phyloP scores from a whole-genome alignment of 2,113 vertebrate species.

The Sceloporus tristichus region DNA sequence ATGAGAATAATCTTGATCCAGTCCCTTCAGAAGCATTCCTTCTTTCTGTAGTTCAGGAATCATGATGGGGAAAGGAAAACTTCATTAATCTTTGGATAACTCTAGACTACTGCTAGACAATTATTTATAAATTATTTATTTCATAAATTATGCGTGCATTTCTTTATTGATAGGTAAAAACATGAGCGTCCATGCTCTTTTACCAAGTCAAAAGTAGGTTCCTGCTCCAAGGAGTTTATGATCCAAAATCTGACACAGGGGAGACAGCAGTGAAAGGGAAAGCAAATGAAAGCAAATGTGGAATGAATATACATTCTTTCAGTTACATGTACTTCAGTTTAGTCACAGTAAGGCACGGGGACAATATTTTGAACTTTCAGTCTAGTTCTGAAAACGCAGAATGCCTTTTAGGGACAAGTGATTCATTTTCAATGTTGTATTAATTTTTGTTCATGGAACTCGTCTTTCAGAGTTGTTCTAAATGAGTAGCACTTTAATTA shows the following conservation, averaged over 20 bases:
- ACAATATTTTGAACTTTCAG: constrained; percentile 11
- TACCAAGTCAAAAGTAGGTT: not conserved
- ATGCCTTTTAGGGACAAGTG: not conserved
- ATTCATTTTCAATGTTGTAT: constrained; percentile 45
- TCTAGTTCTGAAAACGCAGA: constrained; percentile 2
- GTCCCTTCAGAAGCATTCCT: not conserved
- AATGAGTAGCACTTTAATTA: constrained; percentile 69
- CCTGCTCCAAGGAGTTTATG: not conserved
- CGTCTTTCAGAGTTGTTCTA: constrained; percentile 20
- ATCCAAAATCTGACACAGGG: not conserved
- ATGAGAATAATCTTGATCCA: not conserved
- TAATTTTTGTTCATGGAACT: constrained; percentile 49
- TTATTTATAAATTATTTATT: not conserved
- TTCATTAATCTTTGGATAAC: not conserved
- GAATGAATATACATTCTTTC: not conserved
- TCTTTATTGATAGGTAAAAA: not conserved
- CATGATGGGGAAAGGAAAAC: not conserved
- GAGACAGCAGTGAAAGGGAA: no score
- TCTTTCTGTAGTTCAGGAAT: not conserved
- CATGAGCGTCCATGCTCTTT: not conserved
- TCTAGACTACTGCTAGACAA: not conserved
- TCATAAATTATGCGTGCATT: not conserved
- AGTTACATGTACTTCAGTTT: not conserved
- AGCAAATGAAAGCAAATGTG: not conserved
- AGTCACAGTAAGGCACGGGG: not conserved